Evolutionary conservation across 2,113 vertebrate species (phyloP), one percentile per base, ranked within the genome.

Genomic region (Pterocles gutturalis): DNA sequence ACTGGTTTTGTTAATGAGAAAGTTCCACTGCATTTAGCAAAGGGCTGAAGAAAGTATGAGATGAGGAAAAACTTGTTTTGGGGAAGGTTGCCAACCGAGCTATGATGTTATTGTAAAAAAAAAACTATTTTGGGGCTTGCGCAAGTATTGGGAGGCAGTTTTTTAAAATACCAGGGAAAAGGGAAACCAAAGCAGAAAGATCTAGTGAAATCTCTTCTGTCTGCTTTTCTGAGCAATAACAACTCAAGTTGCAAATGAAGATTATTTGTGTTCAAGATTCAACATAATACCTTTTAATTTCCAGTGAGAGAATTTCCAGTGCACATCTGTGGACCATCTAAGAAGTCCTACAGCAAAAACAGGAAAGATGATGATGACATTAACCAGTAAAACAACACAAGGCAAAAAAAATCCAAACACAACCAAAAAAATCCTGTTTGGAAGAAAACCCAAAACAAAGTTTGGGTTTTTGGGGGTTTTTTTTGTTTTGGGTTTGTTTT

Each of bases 251-350:
- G 91, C 54, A 83, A 70, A 67, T 61, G 3, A 95, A 83, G 76
- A 73, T 29, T 78, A 51, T 90, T 94, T 76, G 20, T 61, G 43
- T 71, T 84, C 53, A 71, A 60, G 60, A 76, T 89, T 84, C 77
- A 91, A 57, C 36, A 72, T 60, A 61, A 53, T 82, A 92, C 69
- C 86, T 96, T 93, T 83, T 82, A 34, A 87, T 92, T 95, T 94
- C 76, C 76, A 91, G 60, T 45, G 76, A 79, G 54, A 89, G 45
- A 65, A 51, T 87, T 83, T 92, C 65, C 92, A 84, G 55, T 33
- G 72, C 48, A 94, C 92, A 95, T 97, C 93, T 96, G 90, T 89
- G 94, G 95, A 78, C 80, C 69, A 95, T 96, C 92, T 90, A 95
- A 90, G 80, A 93, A 84, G 77, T 89, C 93, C 86, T 93, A 87